Evolutionary conservation across 2,797 vertebrate genomes (phyloP).

Genomic region (Peromyscus nudipes): DNA sequence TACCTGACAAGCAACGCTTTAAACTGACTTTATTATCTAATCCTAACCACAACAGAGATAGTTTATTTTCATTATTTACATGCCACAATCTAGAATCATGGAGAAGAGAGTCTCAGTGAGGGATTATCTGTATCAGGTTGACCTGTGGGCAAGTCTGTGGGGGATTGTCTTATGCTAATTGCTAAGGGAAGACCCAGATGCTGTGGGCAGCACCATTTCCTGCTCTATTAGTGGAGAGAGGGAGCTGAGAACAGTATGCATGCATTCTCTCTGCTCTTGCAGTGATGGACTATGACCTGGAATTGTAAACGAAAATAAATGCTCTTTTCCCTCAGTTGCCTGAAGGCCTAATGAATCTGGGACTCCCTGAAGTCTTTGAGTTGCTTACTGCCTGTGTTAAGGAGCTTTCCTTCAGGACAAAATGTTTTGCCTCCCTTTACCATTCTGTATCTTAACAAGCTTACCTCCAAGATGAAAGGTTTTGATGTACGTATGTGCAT

Average conservation of each 20-base stretch:
- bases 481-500: background rate
- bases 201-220: background rate
- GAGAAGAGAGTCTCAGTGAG: background rate
- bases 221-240: background rate
- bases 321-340: too few species aligned
- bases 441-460: background rate
- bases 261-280: background rate
- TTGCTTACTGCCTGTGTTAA: background rate
- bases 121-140: background rate
- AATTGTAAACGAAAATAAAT: background rate
- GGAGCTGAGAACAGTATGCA: background rate
- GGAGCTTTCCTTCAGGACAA: background rate
- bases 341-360: background rate
- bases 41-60: background rate
- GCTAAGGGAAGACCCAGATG: background rate
- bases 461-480: background rate
- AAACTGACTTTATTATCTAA: background rate
- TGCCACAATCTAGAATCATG: background rate
- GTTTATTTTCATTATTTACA: background rate
- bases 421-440: background rate
- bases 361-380: background rate
- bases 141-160: background rate
- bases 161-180: background rate
- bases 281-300: background rate
- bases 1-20: background rate